Evolutionary conservation across 1,140 invertebrate genomes (phyloP), one percentile per base, ranked within the genome.

Genomic region (Cyclina sinensis): DNA sequence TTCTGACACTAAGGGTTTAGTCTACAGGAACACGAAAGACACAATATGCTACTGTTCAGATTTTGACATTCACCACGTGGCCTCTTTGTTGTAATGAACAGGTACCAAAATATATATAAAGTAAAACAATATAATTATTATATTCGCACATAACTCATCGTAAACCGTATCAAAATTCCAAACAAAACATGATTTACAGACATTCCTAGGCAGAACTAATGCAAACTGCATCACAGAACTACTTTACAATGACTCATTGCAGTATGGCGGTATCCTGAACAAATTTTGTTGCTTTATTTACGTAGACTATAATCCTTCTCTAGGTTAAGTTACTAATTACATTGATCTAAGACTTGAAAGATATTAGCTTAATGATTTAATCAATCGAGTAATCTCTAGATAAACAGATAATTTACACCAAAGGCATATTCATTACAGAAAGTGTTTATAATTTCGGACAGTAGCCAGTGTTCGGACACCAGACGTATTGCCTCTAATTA

Each of bases 391-490:
- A 48, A 78, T 78, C 43, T 21, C 0, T 21, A 78, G 74, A 78
- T 54, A 78, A 54, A 78, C 74, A 78, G 43, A 78, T 78, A 78
- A 78, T 78, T 54, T 54, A 78, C 46, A 32, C 74, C 74, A 78
- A 51, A 78, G 27, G 14, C 24, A 48, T 78, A 78, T 78, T 48
- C 43, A 32, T 78, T 78, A 78, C 74, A 78, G 11, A n/a, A 78
- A 78, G 74, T 78, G 74, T 78, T 54, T 54, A 78, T 78, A 78
- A 35, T 51, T 51, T 24, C 46, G 46, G 74, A 78, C 43, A 35
- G 43, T 51, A 51, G 46, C 74, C 74, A 35, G 30, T 46, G 30
- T 54, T 78, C 74, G 74, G 74, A 78, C 74, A 78, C 74, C 74
- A 78, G 74, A 78, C 43, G 74, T 27, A 21, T 27, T 32, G 21